Base-by-base conservation (phyloP, 2,113 vertebrate genomes). In the Hystrix brachyura region DNA sequence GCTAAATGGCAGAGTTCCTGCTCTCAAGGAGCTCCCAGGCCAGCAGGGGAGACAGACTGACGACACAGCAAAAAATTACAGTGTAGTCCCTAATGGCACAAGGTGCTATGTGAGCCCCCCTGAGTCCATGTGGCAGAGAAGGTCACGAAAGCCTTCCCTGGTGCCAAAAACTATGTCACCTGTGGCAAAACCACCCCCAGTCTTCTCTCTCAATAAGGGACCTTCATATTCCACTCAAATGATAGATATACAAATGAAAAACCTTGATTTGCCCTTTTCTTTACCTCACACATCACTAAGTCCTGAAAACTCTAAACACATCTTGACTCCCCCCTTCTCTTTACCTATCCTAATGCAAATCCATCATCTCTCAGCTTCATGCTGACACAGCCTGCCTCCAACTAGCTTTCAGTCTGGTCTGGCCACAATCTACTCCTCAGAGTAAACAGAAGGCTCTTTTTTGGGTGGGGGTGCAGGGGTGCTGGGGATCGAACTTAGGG, bases 191-290 rank as follows among this genome's bases (percentile, higher is more conserved):
- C 65, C 15, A 48, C 83, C 15, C n/a, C 4, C 43, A 2, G 27
- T 32, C 76, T 76, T 80, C 81, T 91, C 71, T 67, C 29, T 94
- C 78, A 94, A 27, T 38, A 81, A 85, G n/a, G 25, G 60, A 78
- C 12, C 10, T 51, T 29, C 14, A 43, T 32, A 60, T 51, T 86
- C 62, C 15, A 71, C 32, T 55, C 83, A 67, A 78, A 43, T 67
- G 79, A 74, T 6, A 15, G 38, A 34, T 1, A 59, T 3, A 51
- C 46, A 78, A 15, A 14, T 14, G 51, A 53, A 90, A 79, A 89
- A 13, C 8, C 23, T 19, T 15, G 7, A 17, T 48, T 95, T 46
- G 55, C 5, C 14, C 43, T 62, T 65, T 65, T 59, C 60, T 93
- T 65, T 12, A 27, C 19, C 21, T 94, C 65, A 46, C 3, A 13